Base-by-base conservation (phyloP, 1,140 invertebrate species). In the Druon quercuslanigerum region DNA sequence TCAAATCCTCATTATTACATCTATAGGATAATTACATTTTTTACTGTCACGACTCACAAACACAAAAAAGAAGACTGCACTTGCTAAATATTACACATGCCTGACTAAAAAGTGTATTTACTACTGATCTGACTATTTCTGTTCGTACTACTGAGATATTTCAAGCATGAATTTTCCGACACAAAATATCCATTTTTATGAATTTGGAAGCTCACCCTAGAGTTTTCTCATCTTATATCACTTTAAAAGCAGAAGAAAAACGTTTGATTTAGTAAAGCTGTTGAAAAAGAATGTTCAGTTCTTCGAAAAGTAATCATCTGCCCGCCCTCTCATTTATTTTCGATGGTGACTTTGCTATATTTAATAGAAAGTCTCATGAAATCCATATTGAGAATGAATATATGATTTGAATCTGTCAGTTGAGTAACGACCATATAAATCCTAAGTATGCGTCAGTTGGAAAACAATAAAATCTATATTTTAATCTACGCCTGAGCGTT, bases 381-480 rank as follows among this genome's bases (percentile, higher is more conserved):
- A 88, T 82, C 82, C 83, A 81, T 81, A 85, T 85, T 80, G 84
- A 50, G 83, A 82, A 85, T 86, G 87, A 90, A 89, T 89, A 84
- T 81, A 82, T 83, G 87, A 86, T 83, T 82, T 80, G 66, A 74
- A 60, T 54, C 77, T 74, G 40, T 73, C 66, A 84, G 70, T 74
- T 89, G 87, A 89, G 82, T 87, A 87, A 90, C 83, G 84, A 76
- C 78, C 77, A 71, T 81, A 89, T 88, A 89, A 88, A 90, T 90
- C 84, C 82, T 81, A 73, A 74, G 73, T 60, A 82, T 81, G 79
- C 70, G 84, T 85, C 83, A 81, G 74, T 78, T 79, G 82, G 82
- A 86, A 90, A 89, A 89, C 89, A 90, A 90, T 90, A 89, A 90
- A 90, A 89, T 89, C 88, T 89, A 89, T 90, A 90, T 88, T 90